These are phyloP conservation scores for Platyura marginata DNA, from an alignment of 1,140 invertebrate genomes.

Conservation along the genomic window DNA sequence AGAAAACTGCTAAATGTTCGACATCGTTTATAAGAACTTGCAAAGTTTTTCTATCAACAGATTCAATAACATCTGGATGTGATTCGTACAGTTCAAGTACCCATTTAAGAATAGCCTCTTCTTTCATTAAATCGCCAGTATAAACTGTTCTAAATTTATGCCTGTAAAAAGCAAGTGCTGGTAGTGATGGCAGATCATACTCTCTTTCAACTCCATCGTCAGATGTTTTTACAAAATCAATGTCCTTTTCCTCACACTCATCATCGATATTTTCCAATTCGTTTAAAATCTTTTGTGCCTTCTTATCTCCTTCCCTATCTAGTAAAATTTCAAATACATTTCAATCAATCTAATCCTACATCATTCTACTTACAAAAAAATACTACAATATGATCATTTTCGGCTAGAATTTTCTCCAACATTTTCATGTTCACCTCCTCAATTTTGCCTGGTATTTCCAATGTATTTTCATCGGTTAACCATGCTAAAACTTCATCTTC, in stretches of 20 bases:
- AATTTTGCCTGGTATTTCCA: constrained; percentile 62
- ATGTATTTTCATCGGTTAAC: constrained; percentile 78
- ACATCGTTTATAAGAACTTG: constrained; percentile 77
- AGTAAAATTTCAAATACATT: constrained; percentile 9
- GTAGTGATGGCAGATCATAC: constrained; percentile 67
- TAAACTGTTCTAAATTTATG: constrained; percentile 82
- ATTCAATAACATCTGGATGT: constrained; percentile 78
- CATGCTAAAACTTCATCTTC: constrained; percentile 80
- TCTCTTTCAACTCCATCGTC: constrained; percentile 76
- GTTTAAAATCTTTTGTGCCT: constrained; percentile 71
- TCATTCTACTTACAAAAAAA: constrained; percentile 66
- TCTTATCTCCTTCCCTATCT: constrained; percentile 81
- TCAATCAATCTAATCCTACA: not conserved
- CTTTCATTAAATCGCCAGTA: constrained; percentile 73
- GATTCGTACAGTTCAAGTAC: constrained; percentile 68
- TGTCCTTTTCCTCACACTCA: constrained; percentile 80
- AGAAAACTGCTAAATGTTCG: constrained; percentile 81
- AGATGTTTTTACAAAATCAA: constrained; percentile 85
- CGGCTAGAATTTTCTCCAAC: constrained; percentile 76
- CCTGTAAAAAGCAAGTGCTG: constrained; percentile 75
- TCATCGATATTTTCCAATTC: constrained; percentile 91
- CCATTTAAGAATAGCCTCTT: constrained; percentile 81
- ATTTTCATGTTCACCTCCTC: constrained; percentile 84
- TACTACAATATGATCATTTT: constrained; percentile 76
- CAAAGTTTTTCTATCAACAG: constrained; percentile 74